Evolutionary conservation across 2,797 vertebrate genomes (phyloP), one percentile per base, ranked within the genome.

Genomic region (Danio jaintianensis): DNA sequence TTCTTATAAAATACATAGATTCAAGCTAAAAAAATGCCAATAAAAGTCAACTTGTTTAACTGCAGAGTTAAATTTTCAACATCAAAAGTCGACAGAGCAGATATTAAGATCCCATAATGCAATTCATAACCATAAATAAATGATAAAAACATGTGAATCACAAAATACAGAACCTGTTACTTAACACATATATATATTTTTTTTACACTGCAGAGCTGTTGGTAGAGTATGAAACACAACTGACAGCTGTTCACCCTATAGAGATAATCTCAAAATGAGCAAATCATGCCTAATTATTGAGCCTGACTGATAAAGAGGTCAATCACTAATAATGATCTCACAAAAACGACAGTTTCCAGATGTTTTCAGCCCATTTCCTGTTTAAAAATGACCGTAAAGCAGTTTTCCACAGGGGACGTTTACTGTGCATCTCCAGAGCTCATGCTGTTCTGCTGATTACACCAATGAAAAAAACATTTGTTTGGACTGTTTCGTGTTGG

Each of bases 401-500:
- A 10, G 40, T 45, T 59, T 16, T 68, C 7, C 22, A 29, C 66
- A 50, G 5, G 45, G 66, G 66, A 72, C 52, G 40, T 45, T 72
- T 22, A 58, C 70, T 73, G 53, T 58, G 58, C 18, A 73, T 73
- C 42, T 72, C 15, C 38, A 68, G 53, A 63, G 13, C 53, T 52
- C 8, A 8, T 15, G 29, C 70, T 56, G 70, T 43, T 59, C n/a
- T 42, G 13, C 62, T 63, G 74, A 53, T 63, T 66, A 50, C 47
- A 42, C 48, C 59, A 53, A 22, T 64, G 47, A 64, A 42, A 45
- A 66, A 18, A 47, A 74, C 43, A 75, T 82, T 82, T 85, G 16
- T 82, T 86, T 79, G 77, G 36, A 80, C 79, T 68, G 71, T 73
- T 45, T 50, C 70, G 50, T 38, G 75, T 18, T 63, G 80, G 40